Evolutionary conservation across 2,113 vertebrate species (phyloP), one percentile per base, ranked within the genome.

Genomic region (Forbesichthys papilliferus): DNA sequence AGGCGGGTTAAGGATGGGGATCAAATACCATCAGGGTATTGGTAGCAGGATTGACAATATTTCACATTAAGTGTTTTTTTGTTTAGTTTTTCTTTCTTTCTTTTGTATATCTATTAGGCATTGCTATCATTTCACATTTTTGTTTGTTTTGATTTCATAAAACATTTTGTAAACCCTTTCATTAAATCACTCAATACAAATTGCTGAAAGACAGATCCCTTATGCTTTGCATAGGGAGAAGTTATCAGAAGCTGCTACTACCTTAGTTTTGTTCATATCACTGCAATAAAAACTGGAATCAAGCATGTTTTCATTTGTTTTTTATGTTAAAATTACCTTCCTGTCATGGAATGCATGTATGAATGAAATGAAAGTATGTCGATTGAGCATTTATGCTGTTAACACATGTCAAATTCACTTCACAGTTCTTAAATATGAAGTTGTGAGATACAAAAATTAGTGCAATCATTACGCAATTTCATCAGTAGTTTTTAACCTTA

Each of bases 251-350:
- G 42, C 68, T 52, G 42, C 68, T 52, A 74, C 77, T 74, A 79
- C 62, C 55, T 42, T 33, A 65, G 33, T 69, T 74, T 34, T 84
- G 66, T 80, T 83, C 61, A 49, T 82, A 64, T 71, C 80, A 63
- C 78, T 74, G 70, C 66, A 91, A 91, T 90, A 92, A 92, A 91
- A 69, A 84, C 69, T 85, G 77, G 66, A 83, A 87, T 84, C 71
- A 68, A 84, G 86, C 69, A 77, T 78, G 74, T 66, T 80, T 86
- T 80, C 66, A 80, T 86, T 82, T 81, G 52, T 53, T 73, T 78
- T 69, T 57, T 56, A 34, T 79, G 52, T 77, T 27, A 20, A 68
- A 12, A 64, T 62, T 56, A 33, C 63, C 75, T 18, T 36, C 36
- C 54, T 36, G 48, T 55, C 20, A 48, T 27, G 27, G 27, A 27